A percentile compares a stretch with the other conserved stretches of the same genome.
Evolutionary conservation across 2,113 vertebrate genomes (phyloP).

Genomic region (Myodes glareolus): DNA sequence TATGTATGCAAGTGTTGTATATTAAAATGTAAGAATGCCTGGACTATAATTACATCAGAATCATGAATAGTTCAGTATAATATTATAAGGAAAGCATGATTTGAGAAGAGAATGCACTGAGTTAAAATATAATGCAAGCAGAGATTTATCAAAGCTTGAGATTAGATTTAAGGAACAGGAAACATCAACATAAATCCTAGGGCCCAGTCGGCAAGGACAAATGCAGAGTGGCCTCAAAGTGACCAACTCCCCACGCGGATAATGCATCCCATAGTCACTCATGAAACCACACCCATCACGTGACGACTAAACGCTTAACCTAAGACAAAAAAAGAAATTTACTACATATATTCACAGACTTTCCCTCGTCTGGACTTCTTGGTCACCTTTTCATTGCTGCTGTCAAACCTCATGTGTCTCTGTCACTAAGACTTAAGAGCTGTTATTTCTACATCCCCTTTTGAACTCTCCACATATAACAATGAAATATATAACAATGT

Average conservation of each 20-base stretch:
- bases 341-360: neutral
- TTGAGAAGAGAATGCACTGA: conserved; percentile 63
- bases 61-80: conserved; percentile 78
- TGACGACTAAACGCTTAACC: neutral
- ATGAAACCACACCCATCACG: neutral
- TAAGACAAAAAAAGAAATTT: conserved; percentile 43
- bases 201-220: conserved; percentile 1
- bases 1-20: conserved; percentile 51
- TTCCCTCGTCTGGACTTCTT: conserved; percentile 30
- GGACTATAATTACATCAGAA: conserved; percentile 75
- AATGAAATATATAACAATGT: neutral
- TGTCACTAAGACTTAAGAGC: conserved; percentile 41
- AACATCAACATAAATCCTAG: conserved; percentile 31
- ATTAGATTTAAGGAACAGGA: conserved; percentile 62
- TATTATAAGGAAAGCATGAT: conserved; percentile 43
- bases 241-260: neutral
- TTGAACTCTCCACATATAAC: neutral
- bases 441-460: neutral
- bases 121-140: conserved; percentile 63
- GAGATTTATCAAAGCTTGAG: conserved; percentile 51
- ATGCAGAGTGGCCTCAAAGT: conserved; percentile 11
- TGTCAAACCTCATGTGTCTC: neutral
- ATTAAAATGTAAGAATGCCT: conserved; percentile 75
- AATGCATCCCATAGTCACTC: neutral
- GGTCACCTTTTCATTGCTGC: conserved; percentile 3